Evolutionary conservation across 2,888 invertebrate genomes (phyloP).

Genomic region (Nowickia ferox): DNA sequence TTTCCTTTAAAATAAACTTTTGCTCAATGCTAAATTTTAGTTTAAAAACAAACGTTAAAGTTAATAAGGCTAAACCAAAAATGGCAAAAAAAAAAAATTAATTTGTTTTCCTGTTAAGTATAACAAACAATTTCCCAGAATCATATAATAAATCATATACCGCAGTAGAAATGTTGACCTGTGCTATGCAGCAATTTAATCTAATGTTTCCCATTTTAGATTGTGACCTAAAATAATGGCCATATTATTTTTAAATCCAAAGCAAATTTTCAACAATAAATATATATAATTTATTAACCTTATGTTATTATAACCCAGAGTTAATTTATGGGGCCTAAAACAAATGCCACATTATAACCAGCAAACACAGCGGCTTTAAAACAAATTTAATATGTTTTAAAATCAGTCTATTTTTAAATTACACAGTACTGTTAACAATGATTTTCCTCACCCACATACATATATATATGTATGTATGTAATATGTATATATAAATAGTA

Average conservation of each 20-base stretch:
- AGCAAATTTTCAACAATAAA: constrained; percentile 6
- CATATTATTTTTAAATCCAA: neutral
- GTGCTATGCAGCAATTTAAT: neutral
- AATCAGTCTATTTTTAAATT: too few relatives aligned
- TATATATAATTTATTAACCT: constrained; percentile 4
- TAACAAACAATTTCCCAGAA: too few relatives aligned
- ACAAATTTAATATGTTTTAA: neutral
- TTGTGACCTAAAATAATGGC: constrained; percentile 1
- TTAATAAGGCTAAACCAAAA: too few relatives aligned
- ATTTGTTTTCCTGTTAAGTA: too few relatives aligned
- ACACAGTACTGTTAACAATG: too few relatives aligned
- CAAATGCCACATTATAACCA: neutral
- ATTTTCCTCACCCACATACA: too few relatives aligned
- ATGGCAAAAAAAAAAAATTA: too few relatives aligned
- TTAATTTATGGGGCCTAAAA: constrained; percentile 22
- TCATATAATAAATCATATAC: neutral
- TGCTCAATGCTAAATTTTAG: too few relatives aligned
- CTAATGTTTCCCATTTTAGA: constrained; percentile 7
- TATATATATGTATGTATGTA: neutral
- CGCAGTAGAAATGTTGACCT: neutral
- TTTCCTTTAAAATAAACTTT: too few relatives aligned
- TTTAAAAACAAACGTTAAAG: too few relatives aligned
- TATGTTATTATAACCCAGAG: neutral
- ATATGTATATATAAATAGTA: neutral
- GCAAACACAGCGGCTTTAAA: constrained; percentile 3